phyloP scores from a whole-genome alignment of 2,797 vertebrate species.

The Microctenopoma steveboyesi region DNA sequence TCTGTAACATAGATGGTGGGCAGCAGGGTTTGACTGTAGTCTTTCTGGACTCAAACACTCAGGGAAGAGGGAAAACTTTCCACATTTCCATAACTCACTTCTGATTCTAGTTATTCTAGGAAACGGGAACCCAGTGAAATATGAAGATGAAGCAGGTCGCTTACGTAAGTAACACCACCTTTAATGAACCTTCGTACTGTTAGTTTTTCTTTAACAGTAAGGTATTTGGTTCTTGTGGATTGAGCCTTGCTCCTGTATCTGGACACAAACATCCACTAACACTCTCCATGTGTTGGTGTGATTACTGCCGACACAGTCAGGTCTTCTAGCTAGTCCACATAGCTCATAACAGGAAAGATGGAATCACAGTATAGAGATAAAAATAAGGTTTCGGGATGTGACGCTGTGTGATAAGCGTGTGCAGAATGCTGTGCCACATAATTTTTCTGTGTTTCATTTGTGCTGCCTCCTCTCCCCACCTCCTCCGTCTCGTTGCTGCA shows the following conservation, averaged over 20 bases:
- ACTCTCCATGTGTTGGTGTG: constrained; percentile 27
- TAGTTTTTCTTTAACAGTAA: not conserved
- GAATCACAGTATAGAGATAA: constrained; percentile 16
- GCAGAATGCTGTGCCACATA: not conserved
- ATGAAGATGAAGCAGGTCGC: not conserved
- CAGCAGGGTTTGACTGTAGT: too few species aligned
- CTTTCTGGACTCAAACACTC: too few species aligned
- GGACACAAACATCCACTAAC: constrained; percentile 26
- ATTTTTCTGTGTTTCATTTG: constrained; percentile 17
- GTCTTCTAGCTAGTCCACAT: constrained; percentile 24
- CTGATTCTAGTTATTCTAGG: not conserved
- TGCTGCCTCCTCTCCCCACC: not conserved
- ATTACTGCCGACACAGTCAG: not conserved
- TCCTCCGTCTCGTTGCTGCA: constrained; percentile 14
- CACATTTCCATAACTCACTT: not conserved
- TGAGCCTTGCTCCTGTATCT: constrained; percentile 3
- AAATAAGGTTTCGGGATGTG: constrained; percentile 11
- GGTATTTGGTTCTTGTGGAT: not conserved
- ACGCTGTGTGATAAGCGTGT: constrained; percentile 15
- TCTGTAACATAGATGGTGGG: too few species aligned
- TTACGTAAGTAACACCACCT: not conserved
- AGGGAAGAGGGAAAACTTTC: too few species aligned
- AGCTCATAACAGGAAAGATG: not conserved
- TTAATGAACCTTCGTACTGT: not conserved
- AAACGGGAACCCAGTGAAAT: not conserved